Evolutionary conservation across 2,113 vertebrate species (phyloP).

Genomic region (Butorides virescens): DNA sequence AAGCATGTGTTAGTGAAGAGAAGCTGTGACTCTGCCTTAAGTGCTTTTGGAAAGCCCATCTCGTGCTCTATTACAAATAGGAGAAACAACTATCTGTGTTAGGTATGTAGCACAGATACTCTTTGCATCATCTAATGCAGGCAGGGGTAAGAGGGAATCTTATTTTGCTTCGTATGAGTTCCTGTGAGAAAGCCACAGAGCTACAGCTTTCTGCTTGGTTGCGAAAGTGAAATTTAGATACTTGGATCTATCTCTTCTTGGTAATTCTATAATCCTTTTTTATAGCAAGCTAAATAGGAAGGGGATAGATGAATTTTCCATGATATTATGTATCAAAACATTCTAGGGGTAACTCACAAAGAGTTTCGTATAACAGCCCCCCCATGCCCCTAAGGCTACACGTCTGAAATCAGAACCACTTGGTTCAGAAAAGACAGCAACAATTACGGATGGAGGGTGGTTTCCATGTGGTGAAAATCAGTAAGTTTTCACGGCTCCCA

Average conservation of each 20-base stretch:
- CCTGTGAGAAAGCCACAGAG: not conserved
- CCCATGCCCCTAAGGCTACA: not conserved
- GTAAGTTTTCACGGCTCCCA: not conserved
- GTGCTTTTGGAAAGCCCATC: not conserved
- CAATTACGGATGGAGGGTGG: not conserved
- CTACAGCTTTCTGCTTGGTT: not conserved
- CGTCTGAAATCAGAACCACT: not conserved
- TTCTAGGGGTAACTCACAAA: not conserved
- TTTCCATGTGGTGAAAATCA: not conserved
- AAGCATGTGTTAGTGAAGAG: not conserved
- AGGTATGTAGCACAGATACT: not conserved
- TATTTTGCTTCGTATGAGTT: accelerated
- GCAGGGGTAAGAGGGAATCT: not conserved
- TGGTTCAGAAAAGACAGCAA: not conserved
- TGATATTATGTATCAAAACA: not conserved
- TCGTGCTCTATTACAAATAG: not conserved
- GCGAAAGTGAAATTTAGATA: not conserved
- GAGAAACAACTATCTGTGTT: not conserved
- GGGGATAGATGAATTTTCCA: not conserved
- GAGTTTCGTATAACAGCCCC: not conserved
- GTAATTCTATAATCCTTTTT: not conserved
- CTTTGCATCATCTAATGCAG: not conserved
- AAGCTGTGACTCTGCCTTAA: not conserved
- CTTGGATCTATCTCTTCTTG: not conserved
- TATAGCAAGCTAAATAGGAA: not conserved